A percentile compares a stretch with the other conserved stretches of the same genome.
phyloP scores from a whole-genome alignment of 2,113 vertebrate genomes.

The Neogale vison region DNA sequence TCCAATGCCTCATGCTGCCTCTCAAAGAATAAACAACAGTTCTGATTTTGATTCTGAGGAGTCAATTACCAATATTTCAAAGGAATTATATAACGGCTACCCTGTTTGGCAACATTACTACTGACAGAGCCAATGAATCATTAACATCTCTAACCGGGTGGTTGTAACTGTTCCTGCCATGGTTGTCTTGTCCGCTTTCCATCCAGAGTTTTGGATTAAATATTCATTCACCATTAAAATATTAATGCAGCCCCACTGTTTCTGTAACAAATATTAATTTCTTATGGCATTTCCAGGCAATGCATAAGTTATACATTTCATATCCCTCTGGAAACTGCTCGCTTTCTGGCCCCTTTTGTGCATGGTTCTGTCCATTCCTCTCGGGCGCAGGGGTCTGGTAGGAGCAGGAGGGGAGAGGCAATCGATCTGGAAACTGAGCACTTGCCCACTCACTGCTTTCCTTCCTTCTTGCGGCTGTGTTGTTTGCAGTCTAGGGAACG shows the following conservation, averaged over 20 bases:
- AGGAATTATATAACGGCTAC: conserved; percentile 78
- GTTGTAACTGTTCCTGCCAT: conserved; percentile 78
- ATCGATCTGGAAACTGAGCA: conserved; percentile 44
- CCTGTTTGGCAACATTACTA: conserved; percentile 78
- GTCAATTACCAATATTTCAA: conserved; percentile 77
- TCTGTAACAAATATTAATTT: conserved; percentile 89
- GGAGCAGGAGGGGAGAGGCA: conserved; percentile 27
- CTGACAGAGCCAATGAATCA: conserved; percentile 81
- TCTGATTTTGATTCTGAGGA: conserved; percentile 73
- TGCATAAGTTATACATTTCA: conserved; percentile 82
- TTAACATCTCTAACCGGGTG: conserved; percentile 81
- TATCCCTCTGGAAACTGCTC: conserved; percentile 76
- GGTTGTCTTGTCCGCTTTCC: conserved; percentile 83
- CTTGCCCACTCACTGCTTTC: conserved; percentile 5
- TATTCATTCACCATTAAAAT: conserved; percentile 89
- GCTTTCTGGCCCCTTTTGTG: conserved; percentile 55
- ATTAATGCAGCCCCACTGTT: conserved; percentile 86
- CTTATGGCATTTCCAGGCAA: conserved; percentile 88
- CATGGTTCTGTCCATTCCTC: not conserved
- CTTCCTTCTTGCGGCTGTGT: conserved; percentile 61
- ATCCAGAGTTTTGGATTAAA: conserved; percentile 87
- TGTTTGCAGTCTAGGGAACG: conserved; percentile 74
- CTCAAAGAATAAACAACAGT: not conserved
- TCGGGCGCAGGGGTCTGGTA: conserved; percentile 10
- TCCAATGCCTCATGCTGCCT: not conserved